Percentiles rank a stretch among this genome's conserved stretches.
These are phyloP conservation scores for Molossus molossus DNA, from an alignment of 2,797 vertebrate genomes.

Conservation along the genomic window DNA sequence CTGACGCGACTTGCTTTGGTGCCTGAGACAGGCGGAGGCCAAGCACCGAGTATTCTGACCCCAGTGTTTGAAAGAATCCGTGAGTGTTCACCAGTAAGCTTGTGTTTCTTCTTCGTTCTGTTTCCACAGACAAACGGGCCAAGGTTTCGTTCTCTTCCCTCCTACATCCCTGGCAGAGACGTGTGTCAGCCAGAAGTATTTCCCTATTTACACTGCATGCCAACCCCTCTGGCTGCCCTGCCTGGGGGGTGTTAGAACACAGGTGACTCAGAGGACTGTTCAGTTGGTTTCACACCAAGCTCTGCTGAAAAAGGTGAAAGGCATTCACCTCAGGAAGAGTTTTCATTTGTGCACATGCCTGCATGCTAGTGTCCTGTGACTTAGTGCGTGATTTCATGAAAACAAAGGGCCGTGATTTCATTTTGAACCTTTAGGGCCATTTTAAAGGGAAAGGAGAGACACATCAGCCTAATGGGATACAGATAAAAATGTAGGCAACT, in stretches of 20 bases:
- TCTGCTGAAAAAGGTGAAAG: background rate
- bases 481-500: background rate
- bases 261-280: background rate
- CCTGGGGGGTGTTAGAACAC: background rate
- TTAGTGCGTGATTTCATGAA: background rate
- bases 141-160: background rate
- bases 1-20: background rate
- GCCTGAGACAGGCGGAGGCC: background rate
- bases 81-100: background rate
- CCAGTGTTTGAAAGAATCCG: background rate
- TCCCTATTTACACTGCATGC: background rate
- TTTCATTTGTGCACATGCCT: background rate
- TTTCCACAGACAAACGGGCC: background rate
- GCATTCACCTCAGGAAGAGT: background rate
- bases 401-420: background rate
- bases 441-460: background rate
- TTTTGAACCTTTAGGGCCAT: background rate
- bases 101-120: background rate
- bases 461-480: background rate
- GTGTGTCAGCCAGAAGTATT: rapidly evolving
- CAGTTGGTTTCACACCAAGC: background rate
- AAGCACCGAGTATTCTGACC: background rate
- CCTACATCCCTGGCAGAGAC: background rate
- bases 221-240: background rate
- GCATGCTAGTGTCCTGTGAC: background rate